phyloP scores from a whole-genome alignment of 2,113 vertebrate species.

The Ailurus styani region DNA sequence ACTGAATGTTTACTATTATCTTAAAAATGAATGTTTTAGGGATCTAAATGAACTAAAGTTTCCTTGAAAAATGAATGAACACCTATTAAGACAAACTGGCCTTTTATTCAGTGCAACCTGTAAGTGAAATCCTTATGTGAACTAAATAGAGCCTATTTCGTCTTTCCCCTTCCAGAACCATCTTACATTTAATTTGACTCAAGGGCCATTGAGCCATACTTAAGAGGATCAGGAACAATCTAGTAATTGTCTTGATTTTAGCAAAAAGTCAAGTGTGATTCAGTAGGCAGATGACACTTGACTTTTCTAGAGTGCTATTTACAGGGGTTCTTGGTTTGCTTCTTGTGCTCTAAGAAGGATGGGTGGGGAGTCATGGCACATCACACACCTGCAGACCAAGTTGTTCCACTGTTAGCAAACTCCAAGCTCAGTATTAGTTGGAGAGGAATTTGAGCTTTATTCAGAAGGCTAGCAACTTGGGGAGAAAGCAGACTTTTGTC shows the following conservation, averaged over 20 bases:
- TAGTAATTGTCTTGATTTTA: conserved; percentile 62
- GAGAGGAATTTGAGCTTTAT: background rate
- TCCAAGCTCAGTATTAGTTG: background rate
- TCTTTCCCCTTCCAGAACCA: background rate
- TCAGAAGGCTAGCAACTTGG: background rate
- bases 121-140: background rate
- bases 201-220: conserved; percentile 27
- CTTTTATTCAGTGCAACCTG: background rate
- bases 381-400: background rate
- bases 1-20: background rate
- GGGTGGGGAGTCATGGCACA: background rate
- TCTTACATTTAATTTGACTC: background rate
- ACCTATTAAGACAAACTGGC: no score
- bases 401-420: background rate
- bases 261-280: conserved; percentile 62
- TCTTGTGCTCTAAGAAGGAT: background rate
- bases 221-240: conserved; percentile 27
- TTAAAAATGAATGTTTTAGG: background rate
- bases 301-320: conserved; percentile 43
- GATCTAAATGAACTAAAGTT: background rate
- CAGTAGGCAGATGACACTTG: conserved; percentile 38
- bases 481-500: background rate
- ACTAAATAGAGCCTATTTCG: background rate
- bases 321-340: background rate
- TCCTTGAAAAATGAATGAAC: background rate